Evolutionary conservation across 1,140 invertebrate species (phyloP).

Genomic region (Macrobrachium rosenbergii): DNA sequence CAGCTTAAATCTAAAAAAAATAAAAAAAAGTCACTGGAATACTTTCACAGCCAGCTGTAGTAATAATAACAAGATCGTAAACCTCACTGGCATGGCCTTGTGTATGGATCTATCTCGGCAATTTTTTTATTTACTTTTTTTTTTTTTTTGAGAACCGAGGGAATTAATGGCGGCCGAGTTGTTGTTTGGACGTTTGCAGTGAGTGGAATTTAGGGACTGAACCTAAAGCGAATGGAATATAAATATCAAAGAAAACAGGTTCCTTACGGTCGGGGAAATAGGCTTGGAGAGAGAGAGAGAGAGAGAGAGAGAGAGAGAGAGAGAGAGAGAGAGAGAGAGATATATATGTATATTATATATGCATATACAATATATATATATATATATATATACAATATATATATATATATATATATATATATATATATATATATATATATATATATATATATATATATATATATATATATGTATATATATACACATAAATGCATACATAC

Average conservation of each 20-base stretch:
- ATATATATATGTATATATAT: too few relatives aligned
- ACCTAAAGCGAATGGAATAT: background rate
- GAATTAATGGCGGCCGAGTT: background rate
- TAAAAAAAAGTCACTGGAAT: too few relatives aligned
- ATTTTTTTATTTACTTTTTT: too few relatives aligned
- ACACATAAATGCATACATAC: too few relatives aligned
- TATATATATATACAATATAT: background rate
- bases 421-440: background rate
- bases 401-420: constrained; percentile 1
- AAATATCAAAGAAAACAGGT: background rate
- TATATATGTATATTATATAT: background rate
- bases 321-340: constrained; percentile 3
- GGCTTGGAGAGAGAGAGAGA: background rate
- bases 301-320: constrained; percentile 3
- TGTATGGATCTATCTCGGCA: too few relatives aligned
- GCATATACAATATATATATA: too few relatives aligned
- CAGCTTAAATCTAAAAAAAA: too few relatives aligned
- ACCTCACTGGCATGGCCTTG: too few relatives aligned
- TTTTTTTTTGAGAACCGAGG: background rate
- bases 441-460: too few relatives aligned
- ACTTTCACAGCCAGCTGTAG: too few relatives aligned
- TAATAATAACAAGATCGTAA: too few relatives aligned
- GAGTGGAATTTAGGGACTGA: background rate
- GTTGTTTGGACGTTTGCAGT: background rate
- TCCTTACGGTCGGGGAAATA: background rate